Evolutionary conservation across 2,113 vertebrate genomes (phyloP).

Genomic region (Apodemus sylvaticus): DNA sequence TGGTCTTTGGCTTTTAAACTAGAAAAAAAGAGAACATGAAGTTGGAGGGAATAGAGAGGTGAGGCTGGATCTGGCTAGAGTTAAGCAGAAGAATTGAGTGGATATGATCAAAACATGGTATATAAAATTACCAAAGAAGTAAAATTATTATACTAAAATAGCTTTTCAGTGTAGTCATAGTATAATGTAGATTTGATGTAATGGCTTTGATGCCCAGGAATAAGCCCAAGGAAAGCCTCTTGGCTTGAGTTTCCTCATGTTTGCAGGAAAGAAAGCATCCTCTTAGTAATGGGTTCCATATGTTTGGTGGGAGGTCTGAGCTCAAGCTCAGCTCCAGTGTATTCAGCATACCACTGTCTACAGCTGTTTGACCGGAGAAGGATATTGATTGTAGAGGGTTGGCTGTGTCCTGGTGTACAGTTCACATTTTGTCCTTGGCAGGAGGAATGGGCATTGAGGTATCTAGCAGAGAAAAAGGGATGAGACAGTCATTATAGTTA

Average conservation of each 20-base stretch:
- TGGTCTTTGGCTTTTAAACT: neutral
- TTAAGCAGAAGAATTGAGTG: neutral
- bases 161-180: neutral
- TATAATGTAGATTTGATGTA: neutral
- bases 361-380: neutral
- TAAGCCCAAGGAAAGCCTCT: neutral
- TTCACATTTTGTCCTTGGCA: neutral
- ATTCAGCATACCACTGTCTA: neutral
- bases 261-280: neutral
- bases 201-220: neutral
- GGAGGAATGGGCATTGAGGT: neutral
- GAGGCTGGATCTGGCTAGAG: neutral
- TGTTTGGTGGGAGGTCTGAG: neutral
- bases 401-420: neutral
- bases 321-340: neutral
- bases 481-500: neutral
- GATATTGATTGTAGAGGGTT: neutral
- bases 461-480: neutral
- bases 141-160: neutral
- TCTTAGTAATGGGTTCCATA: neutral
- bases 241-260: conserved; percentile 8
- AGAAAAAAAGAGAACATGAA: neutral
- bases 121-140: neutral
- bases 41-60: neutral
- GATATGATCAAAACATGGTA: neutral